These are phyloP conservation scores for Beris chalybata DNA, from an alignment of 2,888 invertebrate species.

Conservation along the genomic window DNA sequence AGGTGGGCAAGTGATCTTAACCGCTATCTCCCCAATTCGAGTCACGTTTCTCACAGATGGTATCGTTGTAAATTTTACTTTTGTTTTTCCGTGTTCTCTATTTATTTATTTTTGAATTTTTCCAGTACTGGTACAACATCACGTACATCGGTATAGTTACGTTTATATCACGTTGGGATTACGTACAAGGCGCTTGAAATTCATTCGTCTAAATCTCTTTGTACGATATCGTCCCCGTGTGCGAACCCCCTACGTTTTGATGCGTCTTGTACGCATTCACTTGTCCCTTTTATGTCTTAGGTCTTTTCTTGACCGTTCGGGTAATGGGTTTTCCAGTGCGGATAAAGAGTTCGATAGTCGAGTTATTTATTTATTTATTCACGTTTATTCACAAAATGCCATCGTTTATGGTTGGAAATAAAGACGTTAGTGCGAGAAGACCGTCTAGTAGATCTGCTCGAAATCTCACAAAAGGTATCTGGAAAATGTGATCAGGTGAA, in stretches of 20 bases:
- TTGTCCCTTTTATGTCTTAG: constrained; percentile 8
- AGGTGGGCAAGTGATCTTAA: constrained; percentile 1
- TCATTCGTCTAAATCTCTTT: constrained; percentile 23
- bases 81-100: neutral
- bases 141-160: too few species aligned
- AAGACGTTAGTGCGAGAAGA: constrained; percentile 27
- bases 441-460: neutral
- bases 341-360: neutral
- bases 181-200: too few species aligned
- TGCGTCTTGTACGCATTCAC: constrained; percentile 33
- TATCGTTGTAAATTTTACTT: too few species aligned
- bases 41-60: constrained; percentile 37
- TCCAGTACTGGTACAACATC: too few species aligned
- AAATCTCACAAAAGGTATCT: neutral
- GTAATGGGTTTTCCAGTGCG: too few species aligned
- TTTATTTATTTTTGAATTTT: neutral
- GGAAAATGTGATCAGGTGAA: too few species aligned
- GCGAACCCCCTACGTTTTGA: constrained; percentile 18
- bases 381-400: constrained; percentile 34
- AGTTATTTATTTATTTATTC: constrained; percentile 35
- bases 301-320: too few species aligned
- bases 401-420: constrained; percentile 35
- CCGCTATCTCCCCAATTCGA: constrained; percentile 30
- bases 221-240: constrained; percentile 28
- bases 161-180: too few species aligned